These are phyloP conservation scores for Labrus mixtus DNA, from an alignment of 2,113 vertebrate genomes.

Conservation along the genomic window DNA sequence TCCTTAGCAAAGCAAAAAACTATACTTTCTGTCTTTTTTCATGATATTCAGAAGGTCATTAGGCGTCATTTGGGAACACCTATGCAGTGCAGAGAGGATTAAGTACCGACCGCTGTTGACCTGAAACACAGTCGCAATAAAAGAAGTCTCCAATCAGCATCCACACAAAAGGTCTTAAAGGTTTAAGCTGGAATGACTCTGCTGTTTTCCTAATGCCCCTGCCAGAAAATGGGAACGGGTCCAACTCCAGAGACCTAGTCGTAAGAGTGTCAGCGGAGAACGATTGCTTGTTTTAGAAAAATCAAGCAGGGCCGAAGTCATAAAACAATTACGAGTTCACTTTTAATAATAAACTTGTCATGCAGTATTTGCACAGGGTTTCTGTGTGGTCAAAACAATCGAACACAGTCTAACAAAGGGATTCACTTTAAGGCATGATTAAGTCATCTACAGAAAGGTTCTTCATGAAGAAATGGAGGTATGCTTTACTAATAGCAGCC, in stretches of 20 bases:
- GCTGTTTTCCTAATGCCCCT: neutral
- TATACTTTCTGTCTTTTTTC: neutral
- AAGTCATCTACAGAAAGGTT: neutral
- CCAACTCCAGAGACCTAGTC: neutral
- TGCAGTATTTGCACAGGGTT: too few relatives aligned
- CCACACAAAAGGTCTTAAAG: fast-evolving
- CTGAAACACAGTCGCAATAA: neutral
- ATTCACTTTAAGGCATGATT: too few relatives aligned
- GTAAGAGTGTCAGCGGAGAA: too few relatives aligned
- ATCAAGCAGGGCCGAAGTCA: too few relatives aligned
- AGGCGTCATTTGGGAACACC: neutral
- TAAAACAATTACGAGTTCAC: too few relatives aligned
- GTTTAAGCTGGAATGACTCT: constrained; percentile 3
- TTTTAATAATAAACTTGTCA: too few relatives aligned
- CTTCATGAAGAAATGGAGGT: neutral
- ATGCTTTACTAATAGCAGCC: neutral
- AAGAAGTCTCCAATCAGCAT: neutral
- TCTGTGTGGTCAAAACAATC: too few relatives aligned
- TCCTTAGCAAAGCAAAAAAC: neutral
- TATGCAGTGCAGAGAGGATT: neutral
- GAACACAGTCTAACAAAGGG: too few relatives aligned
- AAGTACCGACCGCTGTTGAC: constrained; percentile 11
- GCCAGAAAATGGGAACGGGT: neutral
- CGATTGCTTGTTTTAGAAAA: too few relatives aligned
- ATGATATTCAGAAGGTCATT: neutral